These are phyloP conservation scores for Brenthis hecate DNA, from an alignment of 2,888 invertebrate species.

Conservation along the genomic window DNA sequence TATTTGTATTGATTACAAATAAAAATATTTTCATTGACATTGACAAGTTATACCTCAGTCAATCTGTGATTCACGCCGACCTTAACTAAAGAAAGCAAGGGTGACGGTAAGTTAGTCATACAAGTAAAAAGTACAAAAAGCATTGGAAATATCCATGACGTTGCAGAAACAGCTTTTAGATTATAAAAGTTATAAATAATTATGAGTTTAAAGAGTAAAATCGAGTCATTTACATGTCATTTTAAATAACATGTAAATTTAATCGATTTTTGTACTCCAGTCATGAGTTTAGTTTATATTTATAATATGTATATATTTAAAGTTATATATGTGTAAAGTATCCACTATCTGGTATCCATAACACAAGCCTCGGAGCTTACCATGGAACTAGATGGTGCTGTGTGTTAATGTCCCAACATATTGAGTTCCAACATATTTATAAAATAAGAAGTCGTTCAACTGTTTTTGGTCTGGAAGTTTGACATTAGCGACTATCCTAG, in stretches of 20 bases:
- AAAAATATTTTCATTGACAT: conserved; percentile 6
- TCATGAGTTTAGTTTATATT: too few relatives aligned
- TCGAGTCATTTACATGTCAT: background rate
- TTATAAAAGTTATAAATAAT: background rate
- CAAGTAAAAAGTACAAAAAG: background rate
- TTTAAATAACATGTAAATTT: too few relatives aligned
- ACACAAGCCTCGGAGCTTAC: too few relatives aligned
- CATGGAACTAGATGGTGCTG: too few relatives aligned
- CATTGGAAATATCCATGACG: conserved; percentile 11
- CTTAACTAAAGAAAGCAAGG: conserved; percentile 34
- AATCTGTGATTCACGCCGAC: conserved; percentile 19
- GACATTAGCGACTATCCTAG: background rate
- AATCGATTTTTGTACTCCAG: too few relatives aligned
- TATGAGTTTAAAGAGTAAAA: background rate
- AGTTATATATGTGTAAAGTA: too few relatives aligned
- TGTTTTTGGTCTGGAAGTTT: background rate
- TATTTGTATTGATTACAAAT: background rate
- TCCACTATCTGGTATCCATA: too few relatives aligned
- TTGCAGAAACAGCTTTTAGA: background rate
- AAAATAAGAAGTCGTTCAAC: too few relatives aligned
- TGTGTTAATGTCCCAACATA: too few relatives aligned
- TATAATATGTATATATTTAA: too few relatives aligned
- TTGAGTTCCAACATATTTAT: too few relatives aligned
- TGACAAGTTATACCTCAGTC: conserved; percentile 11
- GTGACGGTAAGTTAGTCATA: conserved; percentile 26